These are phyloP conservation scores for Xerus inauris DNA, from an alignment of 2,113 vertebrate genomes.

Conservation along the genomic window DNA sequence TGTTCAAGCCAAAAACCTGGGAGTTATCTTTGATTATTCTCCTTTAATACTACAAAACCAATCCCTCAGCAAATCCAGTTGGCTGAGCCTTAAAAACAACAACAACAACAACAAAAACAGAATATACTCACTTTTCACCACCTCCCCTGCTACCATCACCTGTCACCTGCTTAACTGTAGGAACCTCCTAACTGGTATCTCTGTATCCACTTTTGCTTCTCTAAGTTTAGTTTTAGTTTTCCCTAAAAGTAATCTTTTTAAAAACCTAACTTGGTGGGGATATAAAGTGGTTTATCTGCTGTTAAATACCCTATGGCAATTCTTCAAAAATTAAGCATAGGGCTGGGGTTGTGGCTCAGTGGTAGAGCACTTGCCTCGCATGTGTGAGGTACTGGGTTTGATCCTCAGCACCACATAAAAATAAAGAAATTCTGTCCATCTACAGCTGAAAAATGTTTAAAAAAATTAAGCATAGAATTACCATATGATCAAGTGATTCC, in stretches of 20 bases:
- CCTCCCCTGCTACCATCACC: not conserved
- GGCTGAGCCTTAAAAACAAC: not conserved
- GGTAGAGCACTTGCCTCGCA: no score
- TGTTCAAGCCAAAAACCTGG: not conserved
- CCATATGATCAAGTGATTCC: not conserved
- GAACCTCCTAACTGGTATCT: not conserved
- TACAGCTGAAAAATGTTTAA: no score
- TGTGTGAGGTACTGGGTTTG: no score
- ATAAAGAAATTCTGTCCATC: no score
- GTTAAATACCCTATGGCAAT: not conserved
- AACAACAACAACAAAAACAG: not conserved
- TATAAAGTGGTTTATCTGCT: not conserved
- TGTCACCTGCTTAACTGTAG: not conserved
- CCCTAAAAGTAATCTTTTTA: slow-evolving; percentile 23
- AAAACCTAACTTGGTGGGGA: not conserved
- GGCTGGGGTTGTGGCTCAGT: no score
- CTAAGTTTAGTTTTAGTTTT: not conserved
- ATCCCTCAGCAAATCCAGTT: not conserved
- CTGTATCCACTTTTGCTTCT: not conserved
- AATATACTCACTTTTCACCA: not conserved
- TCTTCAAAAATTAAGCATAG: not conserved
- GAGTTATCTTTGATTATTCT: not conserved
- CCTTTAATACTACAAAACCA: not conserved
- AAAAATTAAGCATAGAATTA: not conserved
- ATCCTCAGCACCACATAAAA: no score